A percentile compares a stretch with the other conserved stretches of the same genome.
Conservation (phyloP, 2,888 invertebrate genomes). For the Sarcophaga carnaria region DNA sequence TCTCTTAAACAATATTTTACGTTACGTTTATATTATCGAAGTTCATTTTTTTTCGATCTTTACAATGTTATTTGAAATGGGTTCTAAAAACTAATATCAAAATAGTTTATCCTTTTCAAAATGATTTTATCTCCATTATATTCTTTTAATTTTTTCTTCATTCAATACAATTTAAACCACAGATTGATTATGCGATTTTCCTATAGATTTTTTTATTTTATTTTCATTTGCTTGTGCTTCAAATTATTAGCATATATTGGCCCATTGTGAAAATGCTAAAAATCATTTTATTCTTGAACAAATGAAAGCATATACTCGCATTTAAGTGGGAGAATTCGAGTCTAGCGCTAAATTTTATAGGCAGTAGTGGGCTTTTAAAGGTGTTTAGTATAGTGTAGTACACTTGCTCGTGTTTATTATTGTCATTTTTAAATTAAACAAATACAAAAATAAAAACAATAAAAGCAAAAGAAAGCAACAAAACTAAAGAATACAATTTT, state of each 20-base stretch:
- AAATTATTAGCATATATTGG: neutral
- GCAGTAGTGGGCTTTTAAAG: constrained; percentile 48
- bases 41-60: no score
- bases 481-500: constrained; percentile 46
- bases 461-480: constrained; percentile 12
- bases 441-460: constrained; percentile 32
- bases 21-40: no score
- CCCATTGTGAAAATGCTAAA: constrained; percentile 52
- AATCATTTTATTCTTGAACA: constrained; percentile 28
- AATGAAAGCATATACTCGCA: constrained; percentile 37
- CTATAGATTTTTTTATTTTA: no score
- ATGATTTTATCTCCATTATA: no score
- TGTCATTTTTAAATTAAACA: constrained; percentile 53
- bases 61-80: no score
- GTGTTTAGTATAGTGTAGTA: constrained; percentile 56
- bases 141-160: no score
- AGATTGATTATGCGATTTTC: no score
- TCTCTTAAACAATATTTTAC: no score
- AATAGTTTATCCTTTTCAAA: no score
- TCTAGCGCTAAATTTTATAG: constrained; percentile 38
- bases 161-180: no score
- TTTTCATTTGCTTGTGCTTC: no score
- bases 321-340: constrained; percentile 50
- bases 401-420: constrained; percentile 58
- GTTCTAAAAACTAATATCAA: no score